Evolutionary conservation across 2,888 invertebrate species (phyloP).

Genomic region (Parasteatoda lunata): DNA sequence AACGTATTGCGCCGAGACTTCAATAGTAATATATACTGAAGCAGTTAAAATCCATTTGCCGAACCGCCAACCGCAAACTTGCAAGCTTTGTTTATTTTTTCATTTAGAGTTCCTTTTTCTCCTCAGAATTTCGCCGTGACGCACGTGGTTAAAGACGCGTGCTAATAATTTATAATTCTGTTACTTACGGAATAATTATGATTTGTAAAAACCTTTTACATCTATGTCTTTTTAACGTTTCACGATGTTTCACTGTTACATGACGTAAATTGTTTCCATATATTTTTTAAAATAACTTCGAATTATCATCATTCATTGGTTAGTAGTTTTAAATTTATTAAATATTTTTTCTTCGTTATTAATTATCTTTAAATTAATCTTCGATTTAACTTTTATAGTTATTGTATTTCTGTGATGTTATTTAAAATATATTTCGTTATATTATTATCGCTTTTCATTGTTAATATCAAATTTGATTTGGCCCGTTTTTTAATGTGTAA

Average conservation of each 20-base stretch:
- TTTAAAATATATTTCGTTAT: too few relatives aligned
- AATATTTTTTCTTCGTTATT: too few relatives aligned
- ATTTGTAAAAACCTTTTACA: not conserved
- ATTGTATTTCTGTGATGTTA: too few relatives aligned
- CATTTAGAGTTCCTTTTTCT: not conserved
- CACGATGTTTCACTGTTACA: not conserved
- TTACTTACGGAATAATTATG: conserved; percentile 3
- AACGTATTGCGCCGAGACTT: too few relatives aligned
- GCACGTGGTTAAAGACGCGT: not conserved
- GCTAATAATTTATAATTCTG: not conserved
- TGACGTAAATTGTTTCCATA: not conserved
- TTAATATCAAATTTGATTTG: too few relatives aligned
- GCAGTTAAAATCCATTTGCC: conserved; percentile 12
- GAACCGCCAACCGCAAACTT: conserved; percentile 35
- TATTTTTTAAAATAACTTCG: not conserved
- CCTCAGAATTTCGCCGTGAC: not conserved
- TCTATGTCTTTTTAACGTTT: not conserved
- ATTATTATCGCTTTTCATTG: too few relatives aligned
- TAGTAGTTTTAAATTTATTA: not conserved
- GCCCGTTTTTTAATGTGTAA: too few relatives aligned
- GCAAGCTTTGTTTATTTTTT: not conserved
- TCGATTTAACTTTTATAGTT: too few relatives aligned
- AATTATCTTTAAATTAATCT: too few relatives aligned
- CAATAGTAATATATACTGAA: not conserved
- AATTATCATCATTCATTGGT: not conserved